Percentiles rank a stretch among this genome's conserved stretches.
Conservation (phyloP, 2,797 vertebrate species). For the Centroberyx gerrardi region DNA sequence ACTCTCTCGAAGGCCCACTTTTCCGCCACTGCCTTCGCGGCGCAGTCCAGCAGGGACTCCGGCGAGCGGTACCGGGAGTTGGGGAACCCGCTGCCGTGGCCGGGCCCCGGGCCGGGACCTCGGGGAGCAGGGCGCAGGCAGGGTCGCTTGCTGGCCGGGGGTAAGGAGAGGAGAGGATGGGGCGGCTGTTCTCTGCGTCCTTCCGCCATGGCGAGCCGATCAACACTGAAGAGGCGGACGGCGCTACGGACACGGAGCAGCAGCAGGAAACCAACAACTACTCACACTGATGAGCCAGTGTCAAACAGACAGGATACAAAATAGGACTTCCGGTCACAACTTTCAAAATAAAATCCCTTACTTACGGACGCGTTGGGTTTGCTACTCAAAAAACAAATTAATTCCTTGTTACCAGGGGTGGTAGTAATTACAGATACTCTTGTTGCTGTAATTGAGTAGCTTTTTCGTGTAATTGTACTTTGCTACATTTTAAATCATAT, state of each 20-base stretch:
- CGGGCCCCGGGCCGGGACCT: conserved; percentile 87
- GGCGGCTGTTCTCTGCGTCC: conserved; percentile 92
- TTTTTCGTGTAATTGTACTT: no score
- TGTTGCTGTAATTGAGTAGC: no score
- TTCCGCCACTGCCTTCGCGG: conserved; percentile 96
- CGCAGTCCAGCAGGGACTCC: conserved; percentile 96
- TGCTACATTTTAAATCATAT: no score
- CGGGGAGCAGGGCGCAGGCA: conserved; percentile 91
- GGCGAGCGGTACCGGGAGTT: conserved; percentile 86
- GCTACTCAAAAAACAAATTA: no score
- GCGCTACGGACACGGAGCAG: conserved; percentile 70
- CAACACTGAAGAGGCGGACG: conserved; percentile 83
- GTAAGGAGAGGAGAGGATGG: conserved; percentile 84
- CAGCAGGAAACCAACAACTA: conserved; percentile 76
- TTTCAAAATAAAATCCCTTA: conserved; percentile 67
- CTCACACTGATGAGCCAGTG: conserved; percentile 37
- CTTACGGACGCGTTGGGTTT: no score
- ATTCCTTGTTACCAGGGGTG: no score
- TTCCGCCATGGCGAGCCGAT: conserved; percentile 94
- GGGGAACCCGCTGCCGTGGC: conserved; percentile 83
- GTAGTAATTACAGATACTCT: no score
- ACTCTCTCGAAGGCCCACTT: conserved; percentile 98
- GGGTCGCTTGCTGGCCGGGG: conserved; percentile 91
- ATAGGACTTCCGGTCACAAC: conserved; percentile 27
- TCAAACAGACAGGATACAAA: conserved; percentile 25